Conservation (phyloP, 2,113 vertebrate genomes). For the Hirundichthys speculiger region DNA sequence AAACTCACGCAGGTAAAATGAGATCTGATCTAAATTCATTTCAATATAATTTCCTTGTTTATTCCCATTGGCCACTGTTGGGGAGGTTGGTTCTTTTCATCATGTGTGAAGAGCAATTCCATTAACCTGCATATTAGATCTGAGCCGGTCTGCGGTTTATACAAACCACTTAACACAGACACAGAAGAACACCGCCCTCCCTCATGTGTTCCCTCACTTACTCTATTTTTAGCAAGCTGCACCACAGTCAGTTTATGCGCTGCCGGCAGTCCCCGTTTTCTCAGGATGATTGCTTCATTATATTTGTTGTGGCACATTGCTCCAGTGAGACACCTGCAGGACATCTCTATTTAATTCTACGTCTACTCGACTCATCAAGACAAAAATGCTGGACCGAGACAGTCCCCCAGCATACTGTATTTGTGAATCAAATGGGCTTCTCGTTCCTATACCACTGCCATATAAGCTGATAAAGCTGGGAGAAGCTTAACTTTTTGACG, state of each 20-base stretch:
- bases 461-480: no score
- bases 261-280: no score
- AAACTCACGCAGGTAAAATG: slow-evolving; percentile 37
- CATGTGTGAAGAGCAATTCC: neutral
- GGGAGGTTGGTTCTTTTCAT: slow-evolving; percentile 21
- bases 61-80: neutral
- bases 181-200: neutral
- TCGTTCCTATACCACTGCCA: no score
- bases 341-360: no score
- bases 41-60: slow-evolving; percentile 27
- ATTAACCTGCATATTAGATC: slow-evolving; percentile 4
- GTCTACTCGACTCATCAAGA: no score
- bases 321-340: no score
- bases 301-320: no score
- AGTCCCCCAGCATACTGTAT: no score
- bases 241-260: neutral
- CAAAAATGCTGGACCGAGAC: no score
- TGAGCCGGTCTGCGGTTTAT: neutral
- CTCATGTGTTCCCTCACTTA: neutral
- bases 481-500: no score
- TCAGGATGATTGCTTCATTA: no score
- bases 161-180: slow-evolving; percentile 13
- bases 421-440: no score
- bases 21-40: slow-evolving; percentile 43
- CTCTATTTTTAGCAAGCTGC: neutral